Evolutionary conservation across 2,113 vertebrate genomes (phyloP).

Genomic region (Salvelinus alpinus): DNA sequence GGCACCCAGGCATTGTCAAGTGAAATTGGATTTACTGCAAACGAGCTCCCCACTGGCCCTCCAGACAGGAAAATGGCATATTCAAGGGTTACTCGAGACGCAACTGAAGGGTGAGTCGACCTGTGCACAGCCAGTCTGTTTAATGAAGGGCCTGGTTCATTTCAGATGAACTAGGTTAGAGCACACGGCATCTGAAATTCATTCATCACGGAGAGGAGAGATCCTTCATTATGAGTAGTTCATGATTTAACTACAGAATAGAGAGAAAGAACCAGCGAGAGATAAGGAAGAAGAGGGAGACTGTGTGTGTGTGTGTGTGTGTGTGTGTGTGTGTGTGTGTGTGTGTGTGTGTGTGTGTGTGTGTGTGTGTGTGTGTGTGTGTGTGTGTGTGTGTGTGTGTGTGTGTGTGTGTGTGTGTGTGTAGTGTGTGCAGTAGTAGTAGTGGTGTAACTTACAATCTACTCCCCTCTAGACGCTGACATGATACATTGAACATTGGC

Average conservation of each 20-base stretch:
- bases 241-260: not conserved
- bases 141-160: constrained; percentile 1
- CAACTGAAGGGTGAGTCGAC: constrained; percentile 26
- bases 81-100: not conserved
- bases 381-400: no score
- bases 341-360: not conserved
- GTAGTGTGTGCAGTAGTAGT: constrained; percentile 5
- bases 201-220: not conserved
- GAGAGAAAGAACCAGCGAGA: not conserved
- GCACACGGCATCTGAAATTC: not conserved
- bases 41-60: constrained; percentile 23
- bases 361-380: not conserved
- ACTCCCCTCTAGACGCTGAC: not conserved
- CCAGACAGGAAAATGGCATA: constrained; percentile 19
- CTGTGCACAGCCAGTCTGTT: not conserved
- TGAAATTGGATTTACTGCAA: constrained; percentile 41
- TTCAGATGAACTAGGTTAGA: constrained; percentile 28
- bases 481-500: not conserved
- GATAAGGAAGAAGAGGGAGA: not conserved
- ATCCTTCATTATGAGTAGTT: constrained; percentile 7
- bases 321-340: not conserved
- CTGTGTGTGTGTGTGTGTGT: not conserved
- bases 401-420: not conserved
- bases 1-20: constrained; percentile 38
- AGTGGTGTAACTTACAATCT: not conserved